Conservation (phyloP, 2,888 invertebrate genomes). For the Chirona hameri region DNA sequence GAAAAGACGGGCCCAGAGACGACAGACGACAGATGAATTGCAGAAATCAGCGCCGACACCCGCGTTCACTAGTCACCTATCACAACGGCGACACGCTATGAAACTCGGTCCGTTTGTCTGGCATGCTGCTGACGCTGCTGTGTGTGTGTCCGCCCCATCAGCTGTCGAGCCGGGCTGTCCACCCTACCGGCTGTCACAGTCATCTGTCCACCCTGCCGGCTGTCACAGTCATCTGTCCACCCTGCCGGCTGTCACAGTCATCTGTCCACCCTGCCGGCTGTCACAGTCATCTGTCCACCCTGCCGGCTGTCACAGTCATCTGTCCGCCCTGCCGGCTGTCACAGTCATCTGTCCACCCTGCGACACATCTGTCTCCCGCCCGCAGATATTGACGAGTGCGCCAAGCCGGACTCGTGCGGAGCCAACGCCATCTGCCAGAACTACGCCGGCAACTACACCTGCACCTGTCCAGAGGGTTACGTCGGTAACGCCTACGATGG, state of each 20-base stretch:
- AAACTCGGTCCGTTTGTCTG: too few species aligned
- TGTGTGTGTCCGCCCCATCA: background rate
- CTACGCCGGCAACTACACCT: constrained; percentile 80
- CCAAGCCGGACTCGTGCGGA: constrained; percentile 74
- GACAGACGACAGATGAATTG: too few species aligned
- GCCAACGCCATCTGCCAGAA: constrained; percentile 76
- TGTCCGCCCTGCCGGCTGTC: background rate
- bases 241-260: background rate
- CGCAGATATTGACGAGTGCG: constrained; percentile 83
- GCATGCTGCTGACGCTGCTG: too few species aligned
- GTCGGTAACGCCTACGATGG: constrained; percentile 75
- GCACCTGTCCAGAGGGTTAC: constrained; percentile 76
- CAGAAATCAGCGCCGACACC: too few species aligned
- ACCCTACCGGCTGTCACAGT: background rate
- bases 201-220: too few species aligned
- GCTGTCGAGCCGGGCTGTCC: background rate
- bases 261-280: background rate
- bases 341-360: background rate
- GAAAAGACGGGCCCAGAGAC: too few species aligned
- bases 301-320: background rate
- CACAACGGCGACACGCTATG: too few species aligned
- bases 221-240: background rate
- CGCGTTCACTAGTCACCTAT: too few species aligned
- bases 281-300: background rate
- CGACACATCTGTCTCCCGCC: background rate